These are phyloP conservation scores for Orchesella cincta DNA, from an alignment of 1,140 invertebrate genomes.

Conservation along the genomic window DNA sequence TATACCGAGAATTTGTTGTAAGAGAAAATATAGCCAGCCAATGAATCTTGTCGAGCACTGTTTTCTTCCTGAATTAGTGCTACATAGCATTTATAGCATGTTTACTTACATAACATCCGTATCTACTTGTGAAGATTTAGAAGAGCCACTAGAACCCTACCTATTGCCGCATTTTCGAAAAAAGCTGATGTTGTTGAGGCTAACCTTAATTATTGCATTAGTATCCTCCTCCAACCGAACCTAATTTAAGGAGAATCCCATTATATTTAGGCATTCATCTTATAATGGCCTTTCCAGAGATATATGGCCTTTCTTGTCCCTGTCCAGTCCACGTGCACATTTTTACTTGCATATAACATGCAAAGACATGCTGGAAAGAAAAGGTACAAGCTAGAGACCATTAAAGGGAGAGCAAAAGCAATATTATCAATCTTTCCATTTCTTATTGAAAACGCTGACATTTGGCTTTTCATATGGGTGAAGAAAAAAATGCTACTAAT, in stretches of 20 bases:
- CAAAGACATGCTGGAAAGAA: too few relatives aligned
- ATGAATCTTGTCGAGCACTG: slow-evolving; percentile 5
- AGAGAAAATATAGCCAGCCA: slow-evolving; percentile 4
- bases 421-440: background rate
- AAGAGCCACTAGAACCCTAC: too few relatives aligned
- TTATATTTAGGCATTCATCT: background rate
- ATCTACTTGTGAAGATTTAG: too few relatives aligned
- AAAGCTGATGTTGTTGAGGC: slow-evolving; percentile 5
- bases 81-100: too few relatives aligned
- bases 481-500: too few relatives aligned
- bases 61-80: too few relatives aligned
- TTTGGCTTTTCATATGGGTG: background rate
- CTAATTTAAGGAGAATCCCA: background rate
- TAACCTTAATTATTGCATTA: slow-evolving; percentile 8
- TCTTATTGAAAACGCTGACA: background rate
- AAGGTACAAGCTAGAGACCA: too few relatives aligned
- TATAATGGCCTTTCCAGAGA: background rate
- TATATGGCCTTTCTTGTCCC: background rate
- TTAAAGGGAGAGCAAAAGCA: too few relatives aligned
- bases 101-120: too few relatives aligned
- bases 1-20: slow-evolving; percentile 4
- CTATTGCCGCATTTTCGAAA: too few relatives aligned
- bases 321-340: background rate
- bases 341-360: too few relatives aligned
- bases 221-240: background rate